Evolutionary conservation across 1,140 invertebrate genomes (phyloP).

Genomic region (Rhizoglyphus robini): DNA sequence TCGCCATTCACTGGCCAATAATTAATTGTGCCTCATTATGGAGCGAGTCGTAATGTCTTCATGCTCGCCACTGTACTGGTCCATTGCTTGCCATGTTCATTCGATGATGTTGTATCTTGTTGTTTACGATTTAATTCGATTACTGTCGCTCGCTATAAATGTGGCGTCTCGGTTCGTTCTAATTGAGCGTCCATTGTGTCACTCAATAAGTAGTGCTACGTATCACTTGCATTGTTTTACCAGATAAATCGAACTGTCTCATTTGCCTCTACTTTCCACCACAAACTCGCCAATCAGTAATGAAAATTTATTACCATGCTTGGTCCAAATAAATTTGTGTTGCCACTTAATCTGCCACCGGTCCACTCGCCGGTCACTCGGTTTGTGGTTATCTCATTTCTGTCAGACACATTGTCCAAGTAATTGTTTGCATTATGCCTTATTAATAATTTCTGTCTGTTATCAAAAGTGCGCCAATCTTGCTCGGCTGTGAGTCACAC

Average conservation of each 20-base stretch:
- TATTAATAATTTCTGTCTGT: too few species aligned
- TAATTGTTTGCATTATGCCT: too few species aligned
- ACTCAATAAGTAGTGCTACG: not conserved
- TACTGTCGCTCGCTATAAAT: too few species aligned
- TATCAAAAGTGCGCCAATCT: too few species aligned
- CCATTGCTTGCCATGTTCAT: not conserved
- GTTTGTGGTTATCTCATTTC: too few species aligned
- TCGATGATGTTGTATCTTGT: not conserved
- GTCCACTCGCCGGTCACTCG: not conserved
- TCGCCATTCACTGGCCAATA: not conserved
- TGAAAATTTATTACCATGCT: not conserved
- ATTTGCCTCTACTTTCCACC: not conserved
- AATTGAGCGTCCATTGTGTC: not conserved
- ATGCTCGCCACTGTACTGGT: not conserved
- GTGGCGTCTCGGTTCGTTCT: not conserved
- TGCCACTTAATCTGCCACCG: not conserved
- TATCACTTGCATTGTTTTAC: not conserved
- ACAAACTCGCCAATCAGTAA: not conserved
- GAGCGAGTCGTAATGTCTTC: not conserved
- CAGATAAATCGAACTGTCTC: not conserved
- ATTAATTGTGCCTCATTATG: conserved; percentile 13
- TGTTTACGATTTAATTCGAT: not conserved
- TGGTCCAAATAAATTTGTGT: not conserved
- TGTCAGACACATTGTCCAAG: too few species aligned
- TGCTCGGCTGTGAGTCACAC: too few species aligned